Evolutionary conservation across 2,797 vertebrate genomes (phyloP).

Genomic region (Tenualosa thibaudeaui): DNA sequence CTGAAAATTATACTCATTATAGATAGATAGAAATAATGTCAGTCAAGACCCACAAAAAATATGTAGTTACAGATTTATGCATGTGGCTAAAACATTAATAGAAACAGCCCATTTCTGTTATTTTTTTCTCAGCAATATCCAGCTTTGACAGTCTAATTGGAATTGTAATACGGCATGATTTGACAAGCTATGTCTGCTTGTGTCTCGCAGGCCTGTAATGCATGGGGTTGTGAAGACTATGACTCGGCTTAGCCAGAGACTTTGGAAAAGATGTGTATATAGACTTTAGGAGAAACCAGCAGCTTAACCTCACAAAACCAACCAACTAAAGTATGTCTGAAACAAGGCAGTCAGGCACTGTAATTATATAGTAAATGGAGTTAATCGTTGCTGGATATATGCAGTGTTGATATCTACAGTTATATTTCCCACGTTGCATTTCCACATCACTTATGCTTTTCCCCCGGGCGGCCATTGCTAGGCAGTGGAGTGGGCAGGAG

Average conservation of each 20-base stretch:
- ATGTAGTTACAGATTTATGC: background rate
- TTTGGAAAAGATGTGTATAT: background rate
- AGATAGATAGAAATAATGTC: background rate
- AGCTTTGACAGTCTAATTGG: background rate
- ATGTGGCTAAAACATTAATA: background rate
- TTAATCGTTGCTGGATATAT: background rate
- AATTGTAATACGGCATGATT: background rate
- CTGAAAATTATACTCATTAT: background rate
- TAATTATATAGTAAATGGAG: background rate
- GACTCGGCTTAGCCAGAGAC: background rate
- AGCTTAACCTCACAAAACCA: background rate
- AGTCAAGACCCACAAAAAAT: background rate
- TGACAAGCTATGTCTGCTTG: background rate
- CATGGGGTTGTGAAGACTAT: background rate
- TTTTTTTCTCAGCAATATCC: background rate
- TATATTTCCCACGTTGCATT: background rate
- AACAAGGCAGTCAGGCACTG: background rate
- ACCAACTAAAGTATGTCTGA: background rate
- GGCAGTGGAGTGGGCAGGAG: conserved; percentile 6
- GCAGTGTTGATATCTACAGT: background rate
- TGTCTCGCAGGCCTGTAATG: background rate
- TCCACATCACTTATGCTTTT: background rate
- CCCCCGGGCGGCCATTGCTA: background rate
- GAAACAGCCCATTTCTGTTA: background rate
- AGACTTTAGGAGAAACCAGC: background rate